These are phyloP conservation scores for Apamea crenata DNA, from an alignment of 2,888 invertebrate genomes.

Conservation along the genomic window DNA sequence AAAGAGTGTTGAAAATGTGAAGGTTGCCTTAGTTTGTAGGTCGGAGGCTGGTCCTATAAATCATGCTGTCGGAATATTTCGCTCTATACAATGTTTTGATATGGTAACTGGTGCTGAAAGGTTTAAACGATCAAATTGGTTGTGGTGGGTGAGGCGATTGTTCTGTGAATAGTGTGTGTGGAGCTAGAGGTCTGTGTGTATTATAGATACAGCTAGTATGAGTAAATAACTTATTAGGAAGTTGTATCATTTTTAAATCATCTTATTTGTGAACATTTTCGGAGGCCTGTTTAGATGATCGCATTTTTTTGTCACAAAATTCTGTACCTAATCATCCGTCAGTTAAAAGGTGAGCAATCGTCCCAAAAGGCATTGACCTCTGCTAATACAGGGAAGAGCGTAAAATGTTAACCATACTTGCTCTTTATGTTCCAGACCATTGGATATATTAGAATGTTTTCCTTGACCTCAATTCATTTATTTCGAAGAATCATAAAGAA, in stretches of 20 bases:
- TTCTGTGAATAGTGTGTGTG: constrained; percentile 12
- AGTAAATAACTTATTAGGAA: not conserved
- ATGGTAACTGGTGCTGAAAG: constrained; percentile 68
- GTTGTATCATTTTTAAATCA: not conserved
- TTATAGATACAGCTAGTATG: not conserved
- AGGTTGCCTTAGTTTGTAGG: constrained; percentile 90
- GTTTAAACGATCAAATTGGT: constrained; percentile 64
- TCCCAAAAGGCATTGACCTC: not conserved
- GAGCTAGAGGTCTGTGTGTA: not conserved
- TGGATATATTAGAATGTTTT: not conserved
- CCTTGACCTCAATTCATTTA: not conserved
- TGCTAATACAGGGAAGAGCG: not conserved
- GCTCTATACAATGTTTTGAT: constrained; percentile 80
- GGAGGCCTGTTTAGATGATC: too few species aligned
- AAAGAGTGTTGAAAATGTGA: constrained; percentile 89
- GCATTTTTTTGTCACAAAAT: not conserved
- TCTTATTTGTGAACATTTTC: not conserved
- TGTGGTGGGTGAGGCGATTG: constrained; percentile 33
- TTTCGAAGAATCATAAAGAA: constrained; percentile 3
- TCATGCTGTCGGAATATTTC: constrained; percentile 86
- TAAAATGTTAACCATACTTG: not conserved
- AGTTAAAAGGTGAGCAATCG: not conserved
- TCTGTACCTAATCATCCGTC: not conserved
- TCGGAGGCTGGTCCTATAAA: constrained; percentile 88
- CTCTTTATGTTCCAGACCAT: constrained; percentile 12